Conservation (phyloP, 2,113 vertebrate genomes). For the mouse (Mus musculus) region DNA sequence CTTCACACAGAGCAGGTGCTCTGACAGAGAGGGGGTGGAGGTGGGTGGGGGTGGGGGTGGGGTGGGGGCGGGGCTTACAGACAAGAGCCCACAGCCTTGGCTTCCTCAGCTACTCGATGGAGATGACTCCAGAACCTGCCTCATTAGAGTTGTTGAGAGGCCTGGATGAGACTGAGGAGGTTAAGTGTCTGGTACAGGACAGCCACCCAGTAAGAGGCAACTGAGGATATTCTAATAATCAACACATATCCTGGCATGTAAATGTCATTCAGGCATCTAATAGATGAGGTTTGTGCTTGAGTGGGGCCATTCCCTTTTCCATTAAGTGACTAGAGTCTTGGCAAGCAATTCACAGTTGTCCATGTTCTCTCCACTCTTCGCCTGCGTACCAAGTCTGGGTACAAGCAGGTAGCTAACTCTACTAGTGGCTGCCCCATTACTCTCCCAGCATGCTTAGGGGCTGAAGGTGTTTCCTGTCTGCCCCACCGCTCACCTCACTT, state of each 20-base stretch:
- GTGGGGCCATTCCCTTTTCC: not conserved
- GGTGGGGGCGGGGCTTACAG: constrained; percentile 19
- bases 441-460: not conserved
- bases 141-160: not conserved
- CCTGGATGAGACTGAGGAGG: not conserved
- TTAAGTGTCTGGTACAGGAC: not conserved
- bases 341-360: not conserved
- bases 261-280: not conserved
- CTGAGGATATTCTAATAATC: not conserved
- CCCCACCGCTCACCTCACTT: not conserved
- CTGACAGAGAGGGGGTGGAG: constrained; percentile 37
- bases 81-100: not conserved
- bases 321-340: not conserved
- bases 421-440: accelerated
- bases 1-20: constrained; percentile 67
- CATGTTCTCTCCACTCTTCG: not conserved
- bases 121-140: not conserved
- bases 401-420: not conserved
- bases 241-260: not conserved
- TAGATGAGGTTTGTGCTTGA: not conserved
- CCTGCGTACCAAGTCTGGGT: not conserved
- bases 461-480: not conserved
- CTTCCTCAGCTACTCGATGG: constrained; percentile 17
- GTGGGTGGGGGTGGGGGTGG: not conserved
- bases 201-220: not conserved